Conservation (phyloP, 2,888 invertebrate species). For the Philaethria dido region DNA sequence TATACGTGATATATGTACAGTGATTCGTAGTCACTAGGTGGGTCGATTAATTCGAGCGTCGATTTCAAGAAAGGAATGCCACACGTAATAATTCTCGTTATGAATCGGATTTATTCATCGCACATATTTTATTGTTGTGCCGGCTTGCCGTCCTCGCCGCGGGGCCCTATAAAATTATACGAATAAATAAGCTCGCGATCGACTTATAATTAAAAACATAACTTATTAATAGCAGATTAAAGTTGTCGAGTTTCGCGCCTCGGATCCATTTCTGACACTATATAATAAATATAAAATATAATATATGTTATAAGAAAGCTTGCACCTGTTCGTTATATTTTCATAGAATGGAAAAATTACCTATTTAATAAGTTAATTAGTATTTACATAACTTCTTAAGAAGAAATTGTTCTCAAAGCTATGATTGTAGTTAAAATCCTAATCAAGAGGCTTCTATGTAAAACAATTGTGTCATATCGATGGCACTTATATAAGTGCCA, state of each 20-base stretch:
- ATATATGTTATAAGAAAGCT: background rate
- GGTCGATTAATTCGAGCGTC: conserved; percentile 51
- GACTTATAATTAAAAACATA: conserved; percentile 81
- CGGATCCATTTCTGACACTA: conserved; percentile 15
- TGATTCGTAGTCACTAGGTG: conserved; percentile 27
- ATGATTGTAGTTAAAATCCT: too few species aligned
- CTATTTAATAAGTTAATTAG: background rate
- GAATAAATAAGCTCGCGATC: conserved; percentile 79
- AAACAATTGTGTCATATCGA: too few species aligned
- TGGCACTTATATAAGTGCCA: too few species aligned
- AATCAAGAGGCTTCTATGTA: too few species aligned
- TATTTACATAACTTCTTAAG: too few species aligned
- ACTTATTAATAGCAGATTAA: conserved; percentile 82
- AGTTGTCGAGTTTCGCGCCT: conserved; percentile 77
- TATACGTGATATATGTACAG: background rate
- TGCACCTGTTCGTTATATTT: background rate
- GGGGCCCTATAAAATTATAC: conserved; percentile 81
- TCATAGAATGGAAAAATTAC: background rate
- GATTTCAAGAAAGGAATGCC: conserved; percentile 65
- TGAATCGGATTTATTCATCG: conserved; percentile 79
- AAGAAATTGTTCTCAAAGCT: too few species aligned
- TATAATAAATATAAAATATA: conserved; percentile 27
- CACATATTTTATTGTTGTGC: conserved; percentile 74
- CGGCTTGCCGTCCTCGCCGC: conserved; percentile 65
- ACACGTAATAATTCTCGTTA: conserved; percentile 77